Percentiles rank a stretch among this genome's conserved stretches.
Conservation (phyloP, 2,113 vertebrate genomes). For the Morone saxatilis region DNA sequence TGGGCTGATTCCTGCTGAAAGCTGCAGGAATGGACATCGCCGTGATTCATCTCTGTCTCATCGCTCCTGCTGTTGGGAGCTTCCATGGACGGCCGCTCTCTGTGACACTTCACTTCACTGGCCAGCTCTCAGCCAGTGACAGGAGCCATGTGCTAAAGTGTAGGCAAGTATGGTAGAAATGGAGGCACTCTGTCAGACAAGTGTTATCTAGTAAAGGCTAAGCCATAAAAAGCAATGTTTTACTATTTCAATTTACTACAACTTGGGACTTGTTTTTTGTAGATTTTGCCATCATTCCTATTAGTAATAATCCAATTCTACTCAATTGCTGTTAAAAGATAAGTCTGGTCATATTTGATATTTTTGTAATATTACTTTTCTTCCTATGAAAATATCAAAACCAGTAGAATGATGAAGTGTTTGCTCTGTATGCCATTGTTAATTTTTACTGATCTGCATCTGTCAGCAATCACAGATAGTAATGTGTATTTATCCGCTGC, state of each 20-base stretch:
- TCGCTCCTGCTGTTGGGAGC: slow-evolving; percentile 61
- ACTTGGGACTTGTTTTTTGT: too few species aligned
- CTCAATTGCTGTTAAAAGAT: not conserved
- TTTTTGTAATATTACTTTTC: not conserved
- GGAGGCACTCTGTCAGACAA: slow-evolving; percentile 46
- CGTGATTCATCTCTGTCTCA: slow-evolving; percentile 82
- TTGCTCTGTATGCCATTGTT: too few species aligned
- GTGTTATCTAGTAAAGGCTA: slow-evolving; percentile 8
- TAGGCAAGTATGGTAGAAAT: slow-evolving; percentile 36
- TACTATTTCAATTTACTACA: not conserved
- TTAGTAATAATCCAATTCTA: not conserved
- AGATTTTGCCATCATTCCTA: not conserved
- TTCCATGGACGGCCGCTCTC: slow-evolving; percentile 62
- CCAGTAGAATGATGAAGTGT: not conserved
- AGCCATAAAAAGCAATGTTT: slow-evolving; percentile 3
- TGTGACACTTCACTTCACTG: slow-evolving; percentile 58
- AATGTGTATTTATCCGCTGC: not conserved
- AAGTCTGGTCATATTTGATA: not conserved
- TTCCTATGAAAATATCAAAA: not conserved
- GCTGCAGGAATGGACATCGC: slow-evolving; percentile 62
- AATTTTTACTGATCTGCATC: not conserved
- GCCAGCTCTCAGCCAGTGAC: slow-evolving; percentile 61
- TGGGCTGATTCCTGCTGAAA: slow-evolving; percentile 70
- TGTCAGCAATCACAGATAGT: not conserved
- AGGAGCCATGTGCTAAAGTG: slow-evolving; percentile 60